Percentiles rank a stretch among this genome's conserved stretches.
phyloP scores from a whole-genome alignment of 2,888 invertebrate species.

The Coenonympha arcania region DNA sequence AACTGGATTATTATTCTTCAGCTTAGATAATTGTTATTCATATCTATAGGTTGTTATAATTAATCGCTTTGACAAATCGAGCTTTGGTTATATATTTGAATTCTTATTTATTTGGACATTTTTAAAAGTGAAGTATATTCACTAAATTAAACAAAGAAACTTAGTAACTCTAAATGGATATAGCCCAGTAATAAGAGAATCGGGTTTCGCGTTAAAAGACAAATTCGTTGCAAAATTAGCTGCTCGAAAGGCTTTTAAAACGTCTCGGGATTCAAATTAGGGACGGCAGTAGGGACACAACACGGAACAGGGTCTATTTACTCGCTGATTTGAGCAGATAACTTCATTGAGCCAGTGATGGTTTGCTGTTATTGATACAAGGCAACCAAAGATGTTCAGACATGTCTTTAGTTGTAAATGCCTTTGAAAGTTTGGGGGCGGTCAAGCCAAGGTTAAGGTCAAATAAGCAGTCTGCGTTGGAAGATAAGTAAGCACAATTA shows the following conservation, averaged over 20 bases:
- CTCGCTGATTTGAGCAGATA: constrained; percentile 24
- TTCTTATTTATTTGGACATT: neutral
- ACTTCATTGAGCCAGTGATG: constrained; percentile 20
- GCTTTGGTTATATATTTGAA: no score
- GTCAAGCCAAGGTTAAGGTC: no score
- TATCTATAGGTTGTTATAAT: no score
- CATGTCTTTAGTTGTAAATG: neutral
- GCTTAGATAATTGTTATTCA: no score
- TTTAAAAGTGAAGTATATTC: neutral
- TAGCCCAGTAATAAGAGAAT: constrained; percentile 11
- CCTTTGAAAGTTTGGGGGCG: neutral
- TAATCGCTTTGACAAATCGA: no score
- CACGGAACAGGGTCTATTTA: constrained; percentile 22
- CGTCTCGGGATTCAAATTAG: constrained; percentile 18
- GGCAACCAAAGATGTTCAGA: neutral
- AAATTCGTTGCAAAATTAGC: constrained; percentile 19
- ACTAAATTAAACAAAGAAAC: neutral
- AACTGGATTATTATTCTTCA: no score
- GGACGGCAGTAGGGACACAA: constrained; percentile 9
- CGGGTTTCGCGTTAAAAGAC: constrained; percentile 11
- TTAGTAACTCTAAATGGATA: neutral
- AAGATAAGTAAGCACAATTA: no score
- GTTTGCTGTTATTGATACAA: neutral
- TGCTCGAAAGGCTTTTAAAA: constrained; percentile 12
- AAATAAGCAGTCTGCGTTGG: no score